phyloP scores from a whole-genome alignment of 2,888 invertebrate species.

The Nomada fucata region DNA sequence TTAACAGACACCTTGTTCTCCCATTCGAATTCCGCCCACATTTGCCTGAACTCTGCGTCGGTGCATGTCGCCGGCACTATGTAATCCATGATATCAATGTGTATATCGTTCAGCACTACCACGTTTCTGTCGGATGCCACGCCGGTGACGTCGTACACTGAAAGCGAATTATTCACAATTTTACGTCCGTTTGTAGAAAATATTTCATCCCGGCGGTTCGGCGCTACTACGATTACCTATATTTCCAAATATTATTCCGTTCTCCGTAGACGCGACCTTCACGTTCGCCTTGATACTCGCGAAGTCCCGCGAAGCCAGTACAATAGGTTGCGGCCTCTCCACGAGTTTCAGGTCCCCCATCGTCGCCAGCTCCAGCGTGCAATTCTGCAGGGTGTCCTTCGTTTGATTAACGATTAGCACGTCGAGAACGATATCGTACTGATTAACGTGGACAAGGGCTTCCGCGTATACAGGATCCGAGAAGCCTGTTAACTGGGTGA shows the following conservation, averaged over 20 bases:
- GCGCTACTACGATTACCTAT: slow-evolving; percentile 88
- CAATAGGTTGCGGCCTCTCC: slow-evolving; percentile 97
- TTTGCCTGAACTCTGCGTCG: slow-evolving; percentile 98
- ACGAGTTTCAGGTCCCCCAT: slow-evolving; percentile 98
- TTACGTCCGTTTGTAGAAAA: not conserved
- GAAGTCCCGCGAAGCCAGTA: slow-evolving; percentile 98
- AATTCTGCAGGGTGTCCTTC: slow-evolving; percentile 98
- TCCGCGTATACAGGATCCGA: slow-evolving; percentile 99
- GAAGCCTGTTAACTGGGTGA: slow-evolving; percentile 98
- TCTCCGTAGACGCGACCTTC: slow-evolving; percentile 99
- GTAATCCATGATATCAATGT: slow-evolving; percentile 99
- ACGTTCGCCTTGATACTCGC: slow-evolving; percentile 99
- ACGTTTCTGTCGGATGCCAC: slow-evolving; percentile 97
- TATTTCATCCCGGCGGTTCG: not conserved
- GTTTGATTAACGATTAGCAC: slow-evolving; percentile 99
- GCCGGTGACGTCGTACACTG: slow-evolving; percentile 98
- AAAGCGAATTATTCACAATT: slow-evolving; percentile 40
- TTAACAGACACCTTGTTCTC: slow-evolving; percentile 99
- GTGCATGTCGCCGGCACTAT: slow-evolving; percentile 97
- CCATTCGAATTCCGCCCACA: slow-evolving; percentile 99
- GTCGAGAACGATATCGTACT: slow-evolving; percentile 99
- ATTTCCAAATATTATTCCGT: slow-evolving; percentile 99
- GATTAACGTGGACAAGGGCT: slow-evolving; percentile 99
- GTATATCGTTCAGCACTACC: slow-evolving; percentile 99
- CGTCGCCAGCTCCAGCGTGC: slow-evolving; percentile 98